Conservation (phyloP, 2,888 invertebrate species). For the Antheraea yamamai region DNA sequence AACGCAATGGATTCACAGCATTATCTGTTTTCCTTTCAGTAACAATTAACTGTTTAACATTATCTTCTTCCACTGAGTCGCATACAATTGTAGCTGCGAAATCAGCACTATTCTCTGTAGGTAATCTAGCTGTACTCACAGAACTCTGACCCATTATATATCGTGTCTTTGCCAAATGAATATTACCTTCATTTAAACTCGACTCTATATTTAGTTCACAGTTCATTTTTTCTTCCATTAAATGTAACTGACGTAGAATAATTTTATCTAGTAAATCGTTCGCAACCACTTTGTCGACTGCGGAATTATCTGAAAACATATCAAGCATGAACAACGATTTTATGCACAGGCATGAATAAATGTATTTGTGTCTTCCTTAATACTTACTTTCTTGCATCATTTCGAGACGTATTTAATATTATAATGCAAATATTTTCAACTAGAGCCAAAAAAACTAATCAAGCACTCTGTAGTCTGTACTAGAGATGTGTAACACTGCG, state of each 20-base stretch:
- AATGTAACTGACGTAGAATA: constrained; percentile 84
- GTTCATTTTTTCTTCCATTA: constrained; percentile 88
- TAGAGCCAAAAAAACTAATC: too few species aligned
- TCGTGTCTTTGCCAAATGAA: constrained; percentile 88
- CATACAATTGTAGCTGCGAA: constrained; percentile 67
- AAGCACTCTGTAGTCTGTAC: too few species aligned
- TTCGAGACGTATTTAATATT: not conserved
- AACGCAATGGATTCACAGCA: constrained; percentile 86
- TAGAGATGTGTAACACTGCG: too few species aligned
- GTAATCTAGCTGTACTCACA: constrained; percentile 87
- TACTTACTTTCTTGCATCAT: constrained; percentile 5
- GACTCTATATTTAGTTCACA: constrained; percentile 87
- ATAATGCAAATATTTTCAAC: too few species aligned
- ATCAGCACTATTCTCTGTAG: constrained; percentile 83
- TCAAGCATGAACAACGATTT: not conserved
- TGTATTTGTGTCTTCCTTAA: not conserved
- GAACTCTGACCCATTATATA: constrained; percentile 90
- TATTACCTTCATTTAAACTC: constrained; percentile 85
- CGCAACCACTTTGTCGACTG: constrained; percentile 54
- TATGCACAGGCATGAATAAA: not conserved
- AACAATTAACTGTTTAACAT: constrained; percentile 66
- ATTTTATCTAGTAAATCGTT: constrained; percentile 86
- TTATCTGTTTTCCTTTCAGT: constrained; percentile 54
- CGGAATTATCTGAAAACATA: constrained; percentile 18
- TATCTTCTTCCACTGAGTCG: constrained; percentile 64